Evolutionary conservation across 2,113 vertebrate genomes (phyloP).

Genomic region (Dasyurus viverrinus): DNA sequence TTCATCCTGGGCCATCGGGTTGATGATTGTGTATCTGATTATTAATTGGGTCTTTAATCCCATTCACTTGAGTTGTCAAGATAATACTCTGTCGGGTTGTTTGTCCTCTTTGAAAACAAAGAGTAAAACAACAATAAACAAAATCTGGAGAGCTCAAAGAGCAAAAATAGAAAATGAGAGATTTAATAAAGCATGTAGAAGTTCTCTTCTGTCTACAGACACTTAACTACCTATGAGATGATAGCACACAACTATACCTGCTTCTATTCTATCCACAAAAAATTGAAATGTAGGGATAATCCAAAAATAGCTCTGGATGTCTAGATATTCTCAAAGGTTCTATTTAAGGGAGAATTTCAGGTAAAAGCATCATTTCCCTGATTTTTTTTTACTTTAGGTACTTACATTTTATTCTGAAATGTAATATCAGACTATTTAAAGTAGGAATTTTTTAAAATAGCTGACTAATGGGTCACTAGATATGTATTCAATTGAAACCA

Average conservation of each 20-base stretch:
- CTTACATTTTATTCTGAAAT: constrained; percentile 41
- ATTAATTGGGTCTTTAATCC: background rate
- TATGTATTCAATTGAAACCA: constrained; percentile 41
- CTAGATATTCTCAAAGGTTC: constrained; percentile 30
- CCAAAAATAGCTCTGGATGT: background rate
- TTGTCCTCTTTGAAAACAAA: background rate
- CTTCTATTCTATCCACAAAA: background rate
- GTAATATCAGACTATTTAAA: constrained; percentile 40
- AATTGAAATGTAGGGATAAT: background rate
- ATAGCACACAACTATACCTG: background rate
- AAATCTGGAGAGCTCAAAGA: background rate
- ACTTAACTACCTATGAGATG: constrained; percentile 25
- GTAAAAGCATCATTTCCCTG: constrained; percentile 2
- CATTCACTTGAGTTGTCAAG: too few species aligned
- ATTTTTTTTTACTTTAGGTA: constrained; percentile 47
- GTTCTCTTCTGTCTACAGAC: background rate
- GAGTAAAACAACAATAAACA: background rate
- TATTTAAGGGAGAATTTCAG: constrained; percentile 11
- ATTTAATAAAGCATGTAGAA: background rate
- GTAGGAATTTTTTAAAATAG: background rate
- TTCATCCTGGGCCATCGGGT: background rate
- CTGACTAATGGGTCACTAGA: constrained; percentile 35
- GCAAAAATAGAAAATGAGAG: constrained; percentile 29
- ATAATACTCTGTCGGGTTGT: background rate
- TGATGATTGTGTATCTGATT: background rate